Conservation (phyloP, 2,797 vertebrate species). For the Agapornis canus region DNA sequence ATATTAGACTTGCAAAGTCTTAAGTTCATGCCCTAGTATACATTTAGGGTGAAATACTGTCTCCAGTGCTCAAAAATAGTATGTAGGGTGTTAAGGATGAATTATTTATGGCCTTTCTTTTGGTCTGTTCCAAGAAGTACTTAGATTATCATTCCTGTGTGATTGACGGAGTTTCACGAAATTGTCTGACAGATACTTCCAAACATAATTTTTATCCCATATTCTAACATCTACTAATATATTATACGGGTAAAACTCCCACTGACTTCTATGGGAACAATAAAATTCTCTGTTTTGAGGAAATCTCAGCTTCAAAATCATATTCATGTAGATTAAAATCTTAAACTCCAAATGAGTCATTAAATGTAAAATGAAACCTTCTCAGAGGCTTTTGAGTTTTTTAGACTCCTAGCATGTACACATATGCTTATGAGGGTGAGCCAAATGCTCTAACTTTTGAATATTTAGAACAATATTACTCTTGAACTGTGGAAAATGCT, state of each 20-base stretch:
- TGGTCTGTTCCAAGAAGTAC: neutral
- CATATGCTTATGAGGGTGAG: conserved; percentile 18
- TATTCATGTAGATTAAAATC: neutral
- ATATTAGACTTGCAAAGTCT: neutral
- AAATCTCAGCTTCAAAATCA: neutral
- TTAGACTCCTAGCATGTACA: neutral
- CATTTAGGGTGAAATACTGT: neutral
- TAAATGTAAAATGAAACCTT: neutral
- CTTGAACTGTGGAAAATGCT: neutral
- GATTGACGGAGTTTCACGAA: neutral
- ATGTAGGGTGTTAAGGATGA: neutral
- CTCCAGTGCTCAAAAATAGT: neutral
- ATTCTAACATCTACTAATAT: neutral
- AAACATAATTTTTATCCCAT: neutral
- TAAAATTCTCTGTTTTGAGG: neutral
- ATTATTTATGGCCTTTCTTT: conserved; percentile 10
- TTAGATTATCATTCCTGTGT: neutral
- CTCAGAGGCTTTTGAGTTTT: neutral
- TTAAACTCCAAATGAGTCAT: conserved; percentile 7
- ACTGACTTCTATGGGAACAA: neutral
- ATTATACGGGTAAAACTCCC: neutral
- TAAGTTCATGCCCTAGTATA: neutral
- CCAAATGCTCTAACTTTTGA: conserved; percentile 18
- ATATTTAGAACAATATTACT: neutral
- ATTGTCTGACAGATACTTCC: neutral